Evolutionary conservation across 1,140 invertebrate species (phyloP).

Genomic region (Cydia fagiglandana): DNA sequence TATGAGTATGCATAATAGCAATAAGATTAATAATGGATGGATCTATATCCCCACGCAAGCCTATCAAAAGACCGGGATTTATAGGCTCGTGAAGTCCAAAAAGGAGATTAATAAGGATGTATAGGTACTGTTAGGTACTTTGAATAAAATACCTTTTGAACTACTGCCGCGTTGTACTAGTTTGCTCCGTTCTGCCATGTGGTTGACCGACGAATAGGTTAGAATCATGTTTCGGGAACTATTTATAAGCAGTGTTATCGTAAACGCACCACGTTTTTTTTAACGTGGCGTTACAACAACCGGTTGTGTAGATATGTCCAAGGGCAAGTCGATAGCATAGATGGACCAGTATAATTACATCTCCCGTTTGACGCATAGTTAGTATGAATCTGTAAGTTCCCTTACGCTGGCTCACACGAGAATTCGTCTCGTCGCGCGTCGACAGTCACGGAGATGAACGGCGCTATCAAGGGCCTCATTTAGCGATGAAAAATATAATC

Average conservation of each 20-base stretch:
- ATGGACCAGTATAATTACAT: too few species aligned
- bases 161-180: background rate
- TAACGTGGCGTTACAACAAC: constrained; percentile 26
- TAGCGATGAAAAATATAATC: background rate
- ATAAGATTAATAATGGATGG: too few species aligned
- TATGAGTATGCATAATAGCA: background rate
- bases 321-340: too few species aligned
- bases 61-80: too few species aligned
- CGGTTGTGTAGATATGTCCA: background rate
- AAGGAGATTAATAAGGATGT: too few species aligned
- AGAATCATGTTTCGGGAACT: background rate
- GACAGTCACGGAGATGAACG: too few species aligned
- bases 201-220: background rate
- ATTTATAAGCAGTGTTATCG: constrained; percentile 11
- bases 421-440: background rate
- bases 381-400: too few species aligned
- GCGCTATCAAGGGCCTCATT: background rate
- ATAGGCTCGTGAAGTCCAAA: too few species aligned
- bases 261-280: constrained; percentile 1
- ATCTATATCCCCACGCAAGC: too few species aligned
- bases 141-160: background rate
- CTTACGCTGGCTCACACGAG: background rate
- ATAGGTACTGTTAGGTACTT: background rate
- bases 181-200: background rate
- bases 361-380: too few species aligned